Evolutionary conservation across 2,797 vertebrate genomes (phyloP).

Genomic region (Notamacropus eugenii): DNA sequence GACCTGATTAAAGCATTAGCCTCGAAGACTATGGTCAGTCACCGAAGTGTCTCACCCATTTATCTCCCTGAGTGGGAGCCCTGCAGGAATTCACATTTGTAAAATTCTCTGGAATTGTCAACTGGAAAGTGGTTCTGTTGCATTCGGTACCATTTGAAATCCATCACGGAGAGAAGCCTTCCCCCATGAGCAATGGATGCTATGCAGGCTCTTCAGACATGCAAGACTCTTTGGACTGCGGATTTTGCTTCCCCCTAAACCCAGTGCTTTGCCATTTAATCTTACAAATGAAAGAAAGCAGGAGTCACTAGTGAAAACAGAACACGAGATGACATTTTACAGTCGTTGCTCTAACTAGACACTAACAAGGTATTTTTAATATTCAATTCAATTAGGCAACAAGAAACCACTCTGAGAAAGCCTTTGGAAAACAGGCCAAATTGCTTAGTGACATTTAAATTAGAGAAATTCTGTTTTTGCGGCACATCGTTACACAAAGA

Average conservation of each 20-base stretch:
- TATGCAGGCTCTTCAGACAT: rapidly evolving
- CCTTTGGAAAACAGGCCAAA: constrained; percentile 34
- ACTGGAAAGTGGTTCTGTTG: background rate
- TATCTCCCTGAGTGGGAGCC: background rate
- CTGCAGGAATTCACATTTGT: constrained; percentile 5
- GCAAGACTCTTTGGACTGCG: background rate
- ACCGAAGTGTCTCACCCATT: background rate
- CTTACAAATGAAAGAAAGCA: background rate
- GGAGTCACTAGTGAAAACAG: background rate
- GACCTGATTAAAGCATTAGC: background rate
- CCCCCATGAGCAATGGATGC: background rate
- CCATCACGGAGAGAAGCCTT: background rate
- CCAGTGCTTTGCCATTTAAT: constrained; percentile 10
- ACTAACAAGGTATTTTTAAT: constrained; percentile 25
- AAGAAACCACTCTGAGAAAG: constrained; percentile 18
- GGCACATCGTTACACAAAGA: constrained; percentile 15
- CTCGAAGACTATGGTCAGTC: background rate
- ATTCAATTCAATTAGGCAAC: constrained; percentile 54
- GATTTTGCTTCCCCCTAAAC: background rate
- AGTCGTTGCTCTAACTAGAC: constrained; percentile 15
- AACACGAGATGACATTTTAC: constrained; percentile 14
- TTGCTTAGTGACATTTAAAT: constrained; percentile 61
- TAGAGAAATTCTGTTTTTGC: constrained; percentile 53
- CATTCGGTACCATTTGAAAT: background rate
- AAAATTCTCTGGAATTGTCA: background rate